Percentiles rank a stretch among this genome's conserved stretches.
Evolutionary conservation across 2,888 invertebrate genomes (phyloP).

Genomic region (Hemistola chrysoprasaria): DNA sequence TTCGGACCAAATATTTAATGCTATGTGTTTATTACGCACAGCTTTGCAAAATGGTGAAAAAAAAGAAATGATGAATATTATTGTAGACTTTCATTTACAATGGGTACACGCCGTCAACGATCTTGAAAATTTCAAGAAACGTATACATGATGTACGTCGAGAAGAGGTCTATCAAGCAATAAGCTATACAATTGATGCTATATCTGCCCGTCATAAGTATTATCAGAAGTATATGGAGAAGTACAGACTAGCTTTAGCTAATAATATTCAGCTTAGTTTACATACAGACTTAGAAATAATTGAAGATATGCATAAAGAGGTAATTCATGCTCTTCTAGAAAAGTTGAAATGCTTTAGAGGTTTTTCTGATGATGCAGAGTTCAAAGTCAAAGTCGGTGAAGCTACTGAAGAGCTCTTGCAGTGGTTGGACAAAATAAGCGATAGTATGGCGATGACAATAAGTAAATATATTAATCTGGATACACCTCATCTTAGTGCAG

Average conservation of each 20-base stretch:
- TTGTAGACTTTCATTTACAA: conserved; percentile 66
- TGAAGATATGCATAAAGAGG: conserved; percentile 68
- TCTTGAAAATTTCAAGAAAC: conserved; percentile 52
- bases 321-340: conserved; percentile 43
- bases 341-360: conserved; percentile 56
- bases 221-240: conserved; percentile 59
- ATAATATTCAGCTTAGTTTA: conserved; percentile 47
- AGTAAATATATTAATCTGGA: conserved; percentile 54
- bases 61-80: conserved; percentile 46
- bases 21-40: conserved; percentile 53
- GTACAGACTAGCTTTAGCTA: conserved; percentile 40
- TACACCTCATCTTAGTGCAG: conserved; percentile 45
- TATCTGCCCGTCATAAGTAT: conserved; percentile 55
- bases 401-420: conserved; percentile 52
- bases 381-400: conserved; percentile 43
- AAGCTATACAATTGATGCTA: conserved; percentile 60
- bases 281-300: conserved; percentile 65
- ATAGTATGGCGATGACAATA: conserved; percentile 51
- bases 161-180: conserved; percentile 56
- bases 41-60: conserved; percentile 43
- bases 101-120: conserved; percentile 65
- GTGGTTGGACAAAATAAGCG: conserved; percentile 68
- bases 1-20: conserved; percentile 58
- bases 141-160: conserved; percentile 38
- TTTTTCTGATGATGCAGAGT: conserved; percentile 45